Percentiles rank a stretch among this genome's conserved stretches.
Evolutionary conservation across 2,797 vertebrate species (phyloP).

Genomic region (Bucorvus abyssinicus): DNA sequence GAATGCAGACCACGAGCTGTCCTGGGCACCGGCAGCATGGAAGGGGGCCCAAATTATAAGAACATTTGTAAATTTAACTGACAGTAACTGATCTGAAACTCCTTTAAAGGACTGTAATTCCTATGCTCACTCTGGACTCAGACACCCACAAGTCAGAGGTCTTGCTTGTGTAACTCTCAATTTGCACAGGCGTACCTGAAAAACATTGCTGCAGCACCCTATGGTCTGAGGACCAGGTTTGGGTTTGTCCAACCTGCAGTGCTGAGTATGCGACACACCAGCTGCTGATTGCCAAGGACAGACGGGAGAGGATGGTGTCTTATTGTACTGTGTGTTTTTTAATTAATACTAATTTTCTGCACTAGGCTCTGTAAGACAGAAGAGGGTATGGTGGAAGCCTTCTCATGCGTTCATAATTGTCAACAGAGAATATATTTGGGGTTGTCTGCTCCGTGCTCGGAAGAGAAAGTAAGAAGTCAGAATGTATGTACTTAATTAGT

Average conservation of each 20-base stretch:
- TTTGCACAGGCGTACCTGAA: neutral
- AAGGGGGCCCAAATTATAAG: neutral
- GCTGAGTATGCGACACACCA: neutral
- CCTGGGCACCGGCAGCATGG: neutral
- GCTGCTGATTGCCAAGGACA: neutral
- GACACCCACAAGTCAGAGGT: fast-evolving
- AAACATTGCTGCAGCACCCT: neutral
- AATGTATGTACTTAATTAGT: neutral
- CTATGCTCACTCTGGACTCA: neutral
- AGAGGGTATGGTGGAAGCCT: neutral
- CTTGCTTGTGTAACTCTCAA: neutral
- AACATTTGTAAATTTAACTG: neutral
- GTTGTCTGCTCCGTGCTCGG: neutral
- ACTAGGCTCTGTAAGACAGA: neutral
- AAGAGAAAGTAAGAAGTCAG: neutral
- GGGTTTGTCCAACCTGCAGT: neutral
- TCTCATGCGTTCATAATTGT: neutral
- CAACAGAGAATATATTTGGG: neutral
- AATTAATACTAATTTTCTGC: neutral
- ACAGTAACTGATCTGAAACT: neutral
- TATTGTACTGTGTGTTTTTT: neutral
- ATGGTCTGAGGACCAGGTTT: neutral
- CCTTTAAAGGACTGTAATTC: neutral
- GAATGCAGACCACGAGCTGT: neutral
- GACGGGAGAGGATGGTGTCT: neutral